A percentile compares a stretch with the other conserved stretches of the same genome.
Evolutionary conservation across 1,140 invertebrate species (phyloP).

Genomic region (Drosophila triauraria): DNA sequence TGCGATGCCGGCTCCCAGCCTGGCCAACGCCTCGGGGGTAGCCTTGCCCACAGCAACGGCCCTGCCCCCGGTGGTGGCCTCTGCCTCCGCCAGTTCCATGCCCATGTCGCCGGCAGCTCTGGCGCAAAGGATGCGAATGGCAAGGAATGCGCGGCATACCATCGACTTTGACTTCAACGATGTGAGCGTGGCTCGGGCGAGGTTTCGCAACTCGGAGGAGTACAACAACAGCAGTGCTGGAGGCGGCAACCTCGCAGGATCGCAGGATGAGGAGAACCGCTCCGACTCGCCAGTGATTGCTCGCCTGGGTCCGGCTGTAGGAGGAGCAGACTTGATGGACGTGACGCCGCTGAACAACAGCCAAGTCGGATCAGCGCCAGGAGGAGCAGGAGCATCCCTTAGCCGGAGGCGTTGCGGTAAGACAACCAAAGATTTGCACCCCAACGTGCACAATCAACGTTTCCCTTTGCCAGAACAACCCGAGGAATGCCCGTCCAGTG

Average conservation of each 20-base stretch:
- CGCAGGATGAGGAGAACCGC: conserved; percentile 76
- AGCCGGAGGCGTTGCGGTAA: conserved; percentile 81
- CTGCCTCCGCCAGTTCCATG: conserved; percentile 31
- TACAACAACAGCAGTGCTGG: conserved; percentile 83
- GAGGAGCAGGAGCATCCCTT: conserved; percentile 1
- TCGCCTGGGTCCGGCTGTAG: conserved; percentile 66
- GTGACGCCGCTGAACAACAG: conserved; percentile 54
- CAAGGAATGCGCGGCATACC: conserved; percentile 74
- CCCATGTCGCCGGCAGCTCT: conserved; percentile 74
- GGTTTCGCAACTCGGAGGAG: conserved; percentile 88
- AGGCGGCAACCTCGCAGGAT: conserved; percentile 85
- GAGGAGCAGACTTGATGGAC: conserved; percentile 39
- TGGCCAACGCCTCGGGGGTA: conserved; percentile 39
- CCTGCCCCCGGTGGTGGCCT: conserved; percentile 36
- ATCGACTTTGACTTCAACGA: conserved; percentile 78
- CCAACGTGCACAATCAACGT: conserved; percentile 89
- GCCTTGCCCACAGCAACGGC: conserved; percentile 17
- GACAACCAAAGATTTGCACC: conserved; percentile 86
- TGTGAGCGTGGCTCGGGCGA: conserved; percentile 63
- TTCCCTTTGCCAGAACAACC: conserved; percentile 90
- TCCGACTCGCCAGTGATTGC: conserved; percentile 80
- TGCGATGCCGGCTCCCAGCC: conserved; percentile 67
- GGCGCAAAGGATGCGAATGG: conserved; percentile 83
- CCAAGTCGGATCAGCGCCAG: conserved; percentile 23
- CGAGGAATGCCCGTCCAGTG: conserved; percentile 90